Evolutionary conservation across 2,797 vertebrate genomes (phyloP).

Genomic region (Rhabdomys pumilio): DNA sequence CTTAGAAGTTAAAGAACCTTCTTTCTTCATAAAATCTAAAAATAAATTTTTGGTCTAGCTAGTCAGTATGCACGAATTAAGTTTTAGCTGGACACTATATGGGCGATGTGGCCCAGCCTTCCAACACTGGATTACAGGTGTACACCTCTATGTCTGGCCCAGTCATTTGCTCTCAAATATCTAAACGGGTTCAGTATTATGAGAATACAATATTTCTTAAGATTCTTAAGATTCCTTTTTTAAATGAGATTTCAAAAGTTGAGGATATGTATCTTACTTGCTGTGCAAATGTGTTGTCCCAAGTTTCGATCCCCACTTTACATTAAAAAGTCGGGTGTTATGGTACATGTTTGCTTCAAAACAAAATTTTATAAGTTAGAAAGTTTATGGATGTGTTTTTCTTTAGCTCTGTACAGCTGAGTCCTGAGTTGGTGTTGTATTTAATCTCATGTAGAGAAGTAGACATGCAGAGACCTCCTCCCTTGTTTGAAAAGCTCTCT

Average conservation of each 20-base stretch:
- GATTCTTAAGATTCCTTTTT: constrained; percentile 18
- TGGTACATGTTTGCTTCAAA: background rate
- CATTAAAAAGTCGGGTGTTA: background rate
- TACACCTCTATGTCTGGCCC: background rate
- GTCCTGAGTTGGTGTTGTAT: background rate
- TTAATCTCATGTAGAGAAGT: background rate
- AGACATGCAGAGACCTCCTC: background rate
- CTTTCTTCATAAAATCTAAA: constrained; percentile 49
- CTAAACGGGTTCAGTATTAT: background rate
- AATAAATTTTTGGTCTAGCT: constrained; percentile 1
- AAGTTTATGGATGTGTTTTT: background rate
- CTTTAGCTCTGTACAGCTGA: background rate
- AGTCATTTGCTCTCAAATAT: constrained; percentile 3
- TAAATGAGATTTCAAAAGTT: background rate
- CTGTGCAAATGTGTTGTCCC: background rate
- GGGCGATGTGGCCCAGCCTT: background rate
- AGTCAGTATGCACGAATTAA: background rate
- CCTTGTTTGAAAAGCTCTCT: background rate
- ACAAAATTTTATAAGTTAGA: constrained; percentile 30
- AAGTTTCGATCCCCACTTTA: background rate
- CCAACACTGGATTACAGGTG: background rate
- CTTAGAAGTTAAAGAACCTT: constrained; percentile 49
- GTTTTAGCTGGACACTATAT: constrained; percentile 16
- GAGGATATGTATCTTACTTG: too few relatives aligned
- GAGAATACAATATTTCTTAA: constrained; percentile 16